Evolutionary conservation across 2,888 invertebrate genomes (phyloP).

Genomic region (Sinodicranocentrus sp.): DNA sequence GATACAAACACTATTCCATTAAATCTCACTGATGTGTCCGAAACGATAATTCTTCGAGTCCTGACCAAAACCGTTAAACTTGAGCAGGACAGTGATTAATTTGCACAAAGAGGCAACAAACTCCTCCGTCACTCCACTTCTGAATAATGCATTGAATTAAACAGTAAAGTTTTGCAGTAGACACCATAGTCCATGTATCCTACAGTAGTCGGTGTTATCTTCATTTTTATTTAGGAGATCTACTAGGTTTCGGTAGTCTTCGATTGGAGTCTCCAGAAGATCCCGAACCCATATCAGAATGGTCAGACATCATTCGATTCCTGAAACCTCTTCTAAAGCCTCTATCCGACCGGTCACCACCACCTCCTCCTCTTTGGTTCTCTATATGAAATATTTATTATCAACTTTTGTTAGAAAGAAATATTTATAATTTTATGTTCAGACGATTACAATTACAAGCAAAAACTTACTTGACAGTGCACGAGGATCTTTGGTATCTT

Average conservation of each 20-base stretch:
- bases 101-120: conserved; percentile 34
- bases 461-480: conserved; percentile 73
- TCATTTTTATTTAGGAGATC: conserved; percentile 69
- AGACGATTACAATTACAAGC: too few species aligned
- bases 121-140: conserved; percentile 5
- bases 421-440: too few species aligned
- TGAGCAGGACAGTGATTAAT: conserved; percentile 57
- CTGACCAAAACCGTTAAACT: conserved; percentile 36
- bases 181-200: conserved; percentile 15
- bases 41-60: conserved; percentile 63
- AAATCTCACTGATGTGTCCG: conserved; percentile 71
- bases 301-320: conserved; percentile 70
- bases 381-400: conserved; percentile 20
- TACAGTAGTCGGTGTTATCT: neutral
- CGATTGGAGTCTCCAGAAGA: conserved; percentile 48
- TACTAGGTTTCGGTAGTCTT: conserved; percentile 62
- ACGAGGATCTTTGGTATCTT: conserved; percentile 74
- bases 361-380: conserved; percentile 66
- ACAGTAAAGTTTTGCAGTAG: neutral
- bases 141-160: conserved; percentile 10
- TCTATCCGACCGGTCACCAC: conserved; percentile 68
- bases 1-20: conserved; percentile 57
- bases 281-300: conserved; percentile 63
- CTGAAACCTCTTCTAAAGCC: conserved; percentile 60
- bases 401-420: too few species aligned